Evolutionary conservation across 2,797 vertebrate genomes (phyloP).

Genomic region (Lagodon rhomboides): DNA sequence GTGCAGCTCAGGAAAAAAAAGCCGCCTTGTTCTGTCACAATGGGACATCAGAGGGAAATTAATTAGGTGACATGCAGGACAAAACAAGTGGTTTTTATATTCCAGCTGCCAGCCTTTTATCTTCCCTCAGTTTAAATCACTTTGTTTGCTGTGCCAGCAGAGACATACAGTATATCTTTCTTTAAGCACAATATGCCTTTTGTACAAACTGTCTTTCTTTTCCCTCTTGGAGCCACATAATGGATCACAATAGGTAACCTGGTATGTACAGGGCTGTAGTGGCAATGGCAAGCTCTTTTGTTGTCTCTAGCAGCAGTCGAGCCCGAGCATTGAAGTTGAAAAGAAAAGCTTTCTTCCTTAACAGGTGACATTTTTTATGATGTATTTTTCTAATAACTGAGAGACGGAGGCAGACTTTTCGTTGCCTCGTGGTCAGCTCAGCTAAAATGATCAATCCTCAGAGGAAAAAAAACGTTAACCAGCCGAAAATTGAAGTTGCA

Average conservation of each 20-base stretch:
- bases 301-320: conserved; percentile 2
- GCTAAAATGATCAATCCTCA: background rate
- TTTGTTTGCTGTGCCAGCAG: conserved; percentile 57
- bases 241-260: conserved; percentile 26
- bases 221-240: conserved; percentile 38
- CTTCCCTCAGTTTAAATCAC: conserved; percentile 56
- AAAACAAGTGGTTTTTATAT: conserved; percentile 59
- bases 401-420: background rate
- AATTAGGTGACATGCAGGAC: conserved; percentile 71
- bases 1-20: conserved; percentile 35
- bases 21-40: conserved; percentile 56
- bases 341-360: conserved; percentile 16
- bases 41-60: conserved; percentile 67
- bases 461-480: background rate
- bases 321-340: conserved; percentile 4
- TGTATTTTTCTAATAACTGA: conserved; percentile 9
- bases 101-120: conserved; percentile 67
- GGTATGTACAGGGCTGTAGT: background rate
- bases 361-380: conserved; percentile 31
- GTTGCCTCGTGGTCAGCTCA: background rate
- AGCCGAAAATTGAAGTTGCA: background rate
- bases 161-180: conserved; percentile 40
- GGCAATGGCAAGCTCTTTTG: conserved; percentile 15
- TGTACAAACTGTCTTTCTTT: conserved; percentile 45
- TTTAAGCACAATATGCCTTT: conserved; percentile 41